Evolutionary conservation across 1,140 invertebrate genomes (phyloP).

Genomic region (Diorhabda sublineata): DNA sequence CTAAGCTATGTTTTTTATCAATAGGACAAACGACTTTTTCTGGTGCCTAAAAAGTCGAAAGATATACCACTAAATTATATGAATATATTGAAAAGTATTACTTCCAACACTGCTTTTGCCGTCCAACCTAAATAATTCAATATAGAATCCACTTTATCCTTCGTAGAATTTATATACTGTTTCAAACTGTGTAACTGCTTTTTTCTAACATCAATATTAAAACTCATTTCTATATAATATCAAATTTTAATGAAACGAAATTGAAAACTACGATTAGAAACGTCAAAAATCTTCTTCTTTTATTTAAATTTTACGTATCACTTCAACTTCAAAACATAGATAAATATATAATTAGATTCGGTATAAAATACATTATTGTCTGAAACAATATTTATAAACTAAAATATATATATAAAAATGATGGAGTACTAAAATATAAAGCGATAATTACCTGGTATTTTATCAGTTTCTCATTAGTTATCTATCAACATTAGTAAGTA

Average conservation of each 20-base stretch:
- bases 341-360: too few species aligned
- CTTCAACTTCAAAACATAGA: too few species aligned
- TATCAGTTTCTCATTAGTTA: too few species aligned
- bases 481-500: too few species aligned
- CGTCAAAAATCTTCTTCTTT: too few species aligned
- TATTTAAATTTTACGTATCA: too few species aligned
- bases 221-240: constrained; percentile 34
- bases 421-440: too few species aligned
- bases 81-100: constrained; percentile 23
- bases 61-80: constrained; percentile 14
- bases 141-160: constrained; percentile 37
- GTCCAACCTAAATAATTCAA: constrained; percentile 40
- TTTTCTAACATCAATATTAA: constrained; percentile 43
- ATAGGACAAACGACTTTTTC: constrained; percentile 47
- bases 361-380: too few species aligned
- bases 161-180: constrained; percentile 41
- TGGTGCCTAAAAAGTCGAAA: constrained; percentile 28
- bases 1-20: constrained; percentile 48
- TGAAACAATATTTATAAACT: too few species aligned
- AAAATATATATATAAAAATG: too few species aligned
- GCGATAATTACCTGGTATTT: too few species aligned
- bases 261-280: background rate
- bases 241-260: background rate
- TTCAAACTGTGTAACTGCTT: constrained; percentile 45
- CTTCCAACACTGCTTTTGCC: constrained; percentile 26